Evolutionary conservation across 2,888 invertebrate species (phyloP), one percentile per base, ranked within the genome.

Genomic region (Heliconius erato): DNA sequence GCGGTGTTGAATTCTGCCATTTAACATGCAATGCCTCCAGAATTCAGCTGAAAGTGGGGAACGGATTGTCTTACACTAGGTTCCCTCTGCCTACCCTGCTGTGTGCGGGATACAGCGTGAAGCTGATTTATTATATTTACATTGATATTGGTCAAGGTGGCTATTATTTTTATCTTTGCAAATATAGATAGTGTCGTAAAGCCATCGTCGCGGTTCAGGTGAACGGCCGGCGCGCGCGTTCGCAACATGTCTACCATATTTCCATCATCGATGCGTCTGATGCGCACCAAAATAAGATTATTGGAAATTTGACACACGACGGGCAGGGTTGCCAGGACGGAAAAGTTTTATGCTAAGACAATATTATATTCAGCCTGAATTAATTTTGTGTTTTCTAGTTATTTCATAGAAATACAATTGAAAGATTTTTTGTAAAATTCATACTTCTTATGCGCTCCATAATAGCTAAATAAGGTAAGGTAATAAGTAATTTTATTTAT

Each of bases 281-380:
- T 94, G 95, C 94, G 94, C 95, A 95, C 95, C 95, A 95, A 95
- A 96, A 95, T 96, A 95, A 95, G 94, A 94, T 95, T 94, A 94
- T 93, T 92, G 94, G 94, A 94, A 94, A 94, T 94, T 95, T 94
- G 95, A 95, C 95, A 94, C 93, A 92, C 80, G 80, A 74, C 83
- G 19, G 63, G n/a, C 79, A 86, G 86, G 86, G 85, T 74, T 85
- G 68, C 67, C 82, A 77, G 54, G 5, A 26, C 4, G 49, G 28
- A 67, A 79, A 44, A 78, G 35, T 76, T 76, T 63, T 2, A 74
- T 32, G 28, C 16, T 23, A 23, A n/a, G 23, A 28, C 7, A 19
- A 63, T 23, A 19, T 6, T 19, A 7, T 19, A 54, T 54, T 54
- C 54, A 54, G 49, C 63, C 59, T 11, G 16, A 11, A 54, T 54